Base-by-base conservation (phyloP, 1,140 invertebrate genomes). In the Sipha flava region DNA sequence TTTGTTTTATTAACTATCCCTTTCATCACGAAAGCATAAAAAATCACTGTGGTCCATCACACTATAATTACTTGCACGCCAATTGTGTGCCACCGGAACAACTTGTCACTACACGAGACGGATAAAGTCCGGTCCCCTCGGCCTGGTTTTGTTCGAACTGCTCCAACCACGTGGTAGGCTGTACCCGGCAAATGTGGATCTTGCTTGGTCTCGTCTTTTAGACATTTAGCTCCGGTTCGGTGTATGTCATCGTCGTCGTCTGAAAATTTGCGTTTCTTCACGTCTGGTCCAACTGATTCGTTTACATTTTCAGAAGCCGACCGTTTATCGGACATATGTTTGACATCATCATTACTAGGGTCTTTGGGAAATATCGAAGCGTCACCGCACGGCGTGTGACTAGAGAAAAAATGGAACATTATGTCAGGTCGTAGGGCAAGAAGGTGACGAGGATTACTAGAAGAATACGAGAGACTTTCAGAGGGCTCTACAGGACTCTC, bases 31-130 rank as follows among this genome's bases (percentile, higher is more conserved):
- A n/a, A n/a, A n/a, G n/a, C n/a, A n/a, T n/a, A n/a, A n/a, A n/a
- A n/a, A n/a, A n/a, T n/a, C n/a, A n/a, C n/a, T n/a, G n/a, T n/a
- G 23, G 85, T 86, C 52, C 90, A 84, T 81, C 90, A 90, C 62
- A 97, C 84, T 31, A 97, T 85, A 10, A 92, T 89, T 49, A 96
- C 84, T 86, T 94, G 92, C 49, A 95, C 84, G 2, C 95, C 95
- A 54, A 95, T 82, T 80, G 93, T 86, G 84, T 92, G 91, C 96
- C 96, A 98, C 80, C 91, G 91, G 9, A 94, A 90, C 2, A 98
- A 87, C 88, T 98, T 98, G 86, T 98, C 96, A 85, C 94, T 97
- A 85, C 96, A 98, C 1, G 94, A 96, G 81, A 97, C 89, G 52
- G 94, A 96, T 16, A 93, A 84, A 2, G 96, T 98, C 57, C 91